A percentile compares a stretch with the other conserved stretches of the same genome.
These are phyloP conservation scores for Scaptomyza polygonia DNA, from an alignment of 2,888 invertebrate species.

Conservation along the genomic window DNA sequence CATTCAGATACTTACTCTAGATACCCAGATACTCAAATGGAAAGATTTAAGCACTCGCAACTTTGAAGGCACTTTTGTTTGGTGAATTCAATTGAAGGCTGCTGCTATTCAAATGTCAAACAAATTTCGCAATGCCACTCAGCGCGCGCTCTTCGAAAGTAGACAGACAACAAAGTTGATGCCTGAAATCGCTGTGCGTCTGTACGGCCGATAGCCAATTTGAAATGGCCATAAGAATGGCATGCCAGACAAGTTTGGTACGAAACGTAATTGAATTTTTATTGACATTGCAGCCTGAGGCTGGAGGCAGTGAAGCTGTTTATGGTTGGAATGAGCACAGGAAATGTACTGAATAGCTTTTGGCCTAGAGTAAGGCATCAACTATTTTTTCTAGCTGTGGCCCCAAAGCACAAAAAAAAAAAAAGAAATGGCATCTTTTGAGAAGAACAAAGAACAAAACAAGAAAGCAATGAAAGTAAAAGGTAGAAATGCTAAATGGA, in stretches of 20 bases:
- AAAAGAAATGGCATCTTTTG: conserved; percentile 17
- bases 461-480: conserved; percentile 7
- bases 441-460: conserved; percentile 7
- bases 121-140: conserved; percentile 66
- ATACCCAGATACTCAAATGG: conserved; percentile 2
- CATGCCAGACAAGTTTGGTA: conserved; percentile 57
- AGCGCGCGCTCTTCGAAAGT: conserved; percentile 25
- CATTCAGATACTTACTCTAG: conserved; percentile 4
- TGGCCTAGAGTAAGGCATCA: conserved; percentile 40
- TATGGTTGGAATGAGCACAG: not conserved
- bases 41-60: conserved; percentile 23
- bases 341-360: not conserved
- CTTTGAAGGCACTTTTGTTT: conserved; percentile 39
- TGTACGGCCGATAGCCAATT: conserved; percentile 58
- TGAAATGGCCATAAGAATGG: conserved; percentile 68
- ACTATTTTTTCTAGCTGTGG: conserved; percentile 59
- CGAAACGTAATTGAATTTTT: conserved; percentile 75
- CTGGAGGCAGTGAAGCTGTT: conserved; percentile 14
- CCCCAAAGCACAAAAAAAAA: conserved; percentile 13
- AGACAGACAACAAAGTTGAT: conserved; percentile 64
- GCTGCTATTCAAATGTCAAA: conserved; percentile 68
- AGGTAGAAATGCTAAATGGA: conserved; percentile 22
- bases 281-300: conserved; percentile 70
- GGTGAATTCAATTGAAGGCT: conserved; percentile 54
- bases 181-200: conserved; percentile 55